Conservation (phyloP, 1,140 invertebrate species). For the Diorhabda carinulata region DNA sequence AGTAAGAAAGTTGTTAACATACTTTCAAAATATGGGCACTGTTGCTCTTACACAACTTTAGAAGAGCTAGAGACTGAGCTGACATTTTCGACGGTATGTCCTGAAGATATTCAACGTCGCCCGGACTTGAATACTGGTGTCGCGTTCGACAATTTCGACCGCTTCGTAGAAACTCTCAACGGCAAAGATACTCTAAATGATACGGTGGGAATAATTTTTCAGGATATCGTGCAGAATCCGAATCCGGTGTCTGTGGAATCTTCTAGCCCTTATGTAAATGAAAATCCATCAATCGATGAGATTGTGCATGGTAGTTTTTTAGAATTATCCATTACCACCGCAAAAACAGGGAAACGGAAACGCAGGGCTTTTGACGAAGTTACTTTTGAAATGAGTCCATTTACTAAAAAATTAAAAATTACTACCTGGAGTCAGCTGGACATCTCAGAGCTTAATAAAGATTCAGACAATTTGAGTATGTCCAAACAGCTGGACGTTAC, state of each 20-base stretch:
- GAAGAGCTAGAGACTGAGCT: not conserved
- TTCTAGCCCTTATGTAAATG: slow-evolving; percentile 17
- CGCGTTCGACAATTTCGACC: slow-evolving; percentile 49
- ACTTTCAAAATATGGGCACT: slow-evolving; percentile 17
- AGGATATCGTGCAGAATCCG: not conserved
- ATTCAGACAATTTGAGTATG: slow-evolving; percentile 27
- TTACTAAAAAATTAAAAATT: too few species aligned
- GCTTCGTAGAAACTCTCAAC: slow-evolving; percentile 46
- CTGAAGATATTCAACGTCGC: slow-evolving; percentile 31
- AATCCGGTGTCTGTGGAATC: slow-evolving; percentile 11
- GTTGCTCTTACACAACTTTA: not conserved
- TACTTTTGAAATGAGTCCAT: too few species aligned
- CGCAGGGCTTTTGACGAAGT: too few species aligned
- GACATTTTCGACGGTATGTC: slow-evolving; percentile 21
- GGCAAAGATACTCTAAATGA: not conserved
- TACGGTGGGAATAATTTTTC: not conserved
- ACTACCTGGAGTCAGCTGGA: too few species aligned
- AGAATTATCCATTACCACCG: too few species aligned
- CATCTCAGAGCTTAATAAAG: too few species aligned
- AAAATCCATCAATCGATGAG: too few species aligned
- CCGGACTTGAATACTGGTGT: slow-evolving; percentile 37
- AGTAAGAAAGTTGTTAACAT: slow-evolving; percentile 19
- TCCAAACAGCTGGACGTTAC: slow-evolving; percentile 7
- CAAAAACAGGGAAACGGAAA: too few species aligned
- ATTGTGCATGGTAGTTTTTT: too few species aligned